phyloP scores from a whole-genome alignment of 2,797 vertebrate species.

The Poecile montanus region DNA sequence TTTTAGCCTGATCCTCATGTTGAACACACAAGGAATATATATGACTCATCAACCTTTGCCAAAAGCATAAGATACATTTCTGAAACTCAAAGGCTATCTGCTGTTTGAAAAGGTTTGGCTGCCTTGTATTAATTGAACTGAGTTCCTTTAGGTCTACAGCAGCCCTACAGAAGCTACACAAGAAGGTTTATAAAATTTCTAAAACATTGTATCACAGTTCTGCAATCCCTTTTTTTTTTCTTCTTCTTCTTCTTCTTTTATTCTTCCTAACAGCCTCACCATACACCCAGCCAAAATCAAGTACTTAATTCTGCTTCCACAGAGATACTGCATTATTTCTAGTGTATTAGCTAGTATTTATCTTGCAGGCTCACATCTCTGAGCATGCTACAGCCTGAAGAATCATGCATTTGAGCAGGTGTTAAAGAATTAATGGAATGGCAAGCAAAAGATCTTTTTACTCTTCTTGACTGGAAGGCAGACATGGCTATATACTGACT shows the following conservation, averaged over 20 bases:
- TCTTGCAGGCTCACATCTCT: neutral
- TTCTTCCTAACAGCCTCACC: neutral
- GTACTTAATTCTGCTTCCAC: neutral
- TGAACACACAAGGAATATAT: constrained; percentile 67
- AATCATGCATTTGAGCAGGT: neutral
- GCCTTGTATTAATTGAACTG: neutral
- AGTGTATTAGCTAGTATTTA: neutral
- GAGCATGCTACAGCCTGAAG: neutral
- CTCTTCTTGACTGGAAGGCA: neutral
- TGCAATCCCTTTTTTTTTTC: neutral
- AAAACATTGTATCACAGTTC: neutral
- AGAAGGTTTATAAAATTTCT: neutral
- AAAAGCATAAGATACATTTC: constrained; percentile 36
- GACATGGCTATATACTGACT: neutral
- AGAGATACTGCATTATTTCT: neutral
- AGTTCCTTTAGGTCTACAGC: neutral
- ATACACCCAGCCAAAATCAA: neutral
- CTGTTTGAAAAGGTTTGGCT: constrained; percentile 19
- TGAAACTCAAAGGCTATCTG: constrained; percentile 38
- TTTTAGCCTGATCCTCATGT: constrained; percentile 64
- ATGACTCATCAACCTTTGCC: constrained; percentile 68
- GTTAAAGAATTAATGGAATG: neutral
- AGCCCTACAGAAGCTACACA: neutral
- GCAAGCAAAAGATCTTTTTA: neutral
- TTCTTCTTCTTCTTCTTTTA: neutral